phyloP scores from a whole-genome alignment of 2,888 invertebrate species.

The Pammene aurita region DNA sequence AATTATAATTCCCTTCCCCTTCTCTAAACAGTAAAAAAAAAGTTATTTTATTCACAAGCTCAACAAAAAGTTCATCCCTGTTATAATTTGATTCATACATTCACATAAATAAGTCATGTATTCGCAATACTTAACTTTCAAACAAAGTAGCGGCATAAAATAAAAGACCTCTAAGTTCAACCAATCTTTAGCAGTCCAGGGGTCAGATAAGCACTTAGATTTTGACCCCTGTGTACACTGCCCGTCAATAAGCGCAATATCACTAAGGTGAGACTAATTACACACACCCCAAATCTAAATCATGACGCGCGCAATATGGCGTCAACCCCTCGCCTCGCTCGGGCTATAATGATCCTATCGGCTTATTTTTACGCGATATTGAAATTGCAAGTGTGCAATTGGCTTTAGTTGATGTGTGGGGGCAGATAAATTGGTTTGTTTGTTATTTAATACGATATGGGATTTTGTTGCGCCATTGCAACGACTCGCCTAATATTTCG shows the following conservation, averaged over 20 bases:
- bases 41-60: not conserved
- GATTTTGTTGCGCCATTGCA: not conserved
- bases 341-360: slow-evolving; percentile 34
- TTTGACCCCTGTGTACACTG: not conserved
- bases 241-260: slow-evolving; percentile 23
- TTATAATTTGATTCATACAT: not conserved
- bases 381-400: slow-evolving; percentile 40
- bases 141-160: not conserved
- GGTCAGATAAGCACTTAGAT: not conserved
- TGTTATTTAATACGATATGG: slow-evolving; percentile 25
- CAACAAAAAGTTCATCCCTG: not conserved
- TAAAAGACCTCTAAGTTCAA: not conserved
- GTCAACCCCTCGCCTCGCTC: slow-evolving; percentile 8
- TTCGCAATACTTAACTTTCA: too few relatives aligned
- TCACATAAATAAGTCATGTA: too few relatives aligned
- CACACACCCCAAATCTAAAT: slow-evolving; percentile 42
- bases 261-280: slow-evolving; percentile 43
- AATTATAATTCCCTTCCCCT: slow-evolving; percentile 1
- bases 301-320: slow-evolving; percentile 45
- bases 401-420: slow-evolving; percentile 32
- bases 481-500: not conserved
- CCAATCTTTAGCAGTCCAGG: not conserved
- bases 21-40: not conserved
- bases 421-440: slow-evolving; percentile 34
- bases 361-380: slow-evolving; percentile 41